phyloP scores from a whole-genome alignment of 2,888 invertebrate species.

The Brachypterus glaber region DNA sequence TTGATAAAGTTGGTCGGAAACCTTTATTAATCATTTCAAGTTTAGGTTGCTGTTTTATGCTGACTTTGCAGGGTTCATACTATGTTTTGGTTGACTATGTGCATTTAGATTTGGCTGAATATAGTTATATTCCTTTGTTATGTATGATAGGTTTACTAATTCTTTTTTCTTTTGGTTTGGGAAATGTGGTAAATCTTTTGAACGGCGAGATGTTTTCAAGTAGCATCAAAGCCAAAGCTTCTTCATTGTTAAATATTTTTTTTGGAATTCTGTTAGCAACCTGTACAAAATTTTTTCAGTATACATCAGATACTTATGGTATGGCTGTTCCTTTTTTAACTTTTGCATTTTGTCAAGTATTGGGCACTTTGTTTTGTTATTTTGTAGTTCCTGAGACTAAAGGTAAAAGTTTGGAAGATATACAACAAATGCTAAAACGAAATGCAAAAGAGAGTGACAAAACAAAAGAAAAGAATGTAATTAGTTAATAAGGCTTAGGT shows the following conservation, averaged over 20 bases:
- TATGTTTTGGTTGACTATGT: not conserved
- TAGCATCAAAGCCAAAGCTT: slow-evolving; percentile 1
- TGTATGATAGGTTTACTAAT: not conserved
- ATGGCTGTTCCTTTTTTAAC: not conserved
- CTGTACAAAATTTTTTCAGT: not conserved
- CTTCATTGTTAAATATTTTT: not conserved
- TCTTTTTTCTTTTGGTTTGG: not conserved
- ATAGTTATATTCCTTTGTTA: not conserved
- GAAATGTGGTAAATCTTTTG: not conserved
- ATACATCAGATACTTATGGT: not conserved
- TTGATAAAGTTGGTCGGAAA: not conserved
- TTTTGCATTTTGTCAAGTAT: slow-evolving; percentile 3
- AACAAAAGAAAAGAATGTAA: too few relatives aligned
- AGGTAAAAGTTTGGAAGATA: not conserved
- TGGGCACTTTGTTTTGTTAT: slow-evolving; percentile 1
- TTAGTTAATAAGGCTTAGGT: too few relatives aligned
- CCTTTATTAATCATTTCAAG: not conserved
- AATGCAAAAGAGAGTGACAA: too few relatives aligned
- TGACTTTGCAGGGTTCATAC: not conserved
- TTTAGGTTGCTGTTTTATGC: not conserved
- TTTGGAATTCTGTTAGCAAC: not conserved
- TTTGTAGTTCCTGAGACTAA: not conserved
- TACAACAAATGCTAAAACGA: not conserved
- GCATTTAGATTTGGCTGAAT: not conserved
- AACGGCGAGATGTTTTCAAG: not conserved